Evolutionary conservation across 2,888 invertebrate genomes (phyloP), one percentile per base, ranked within the genome.

Genomic region (Neocrepidodera transversa): DNA sequence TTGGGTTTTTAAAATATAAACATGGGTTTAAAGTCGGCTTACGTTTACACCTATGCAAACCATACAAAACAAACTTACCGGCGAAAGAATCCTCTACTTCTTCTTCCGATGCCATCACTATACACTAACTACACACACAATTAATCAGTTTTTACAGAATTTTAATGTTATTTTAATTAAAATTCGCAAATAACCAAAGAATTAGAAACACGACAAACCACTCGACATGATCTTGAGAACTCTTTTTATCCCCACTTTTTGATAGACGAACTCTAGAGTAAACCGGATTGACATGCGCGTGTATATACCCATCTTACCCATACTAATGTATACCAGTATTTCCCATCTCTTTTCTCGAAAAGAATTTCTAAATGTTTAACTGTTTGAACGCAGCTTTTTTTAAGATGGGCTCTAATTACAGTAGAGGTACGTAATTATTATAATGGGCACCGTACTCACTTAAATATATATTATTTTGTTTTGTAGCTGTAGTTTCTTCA

Each of bases 51-150:
- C 71, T 70, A 69, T 67, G 66, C 69, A 70, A 68, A 68, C 64
- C 69, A 72, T 71, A 74, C 72, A 74, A 71, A 71, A 70, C 71
- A 74, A 74, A 82, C 88, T 91, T 85, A 92, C 93, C 92, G 85
- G 90, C 91, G 78, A 88, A 90, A 79, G 87, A 89, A 79, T 92
- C 93, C 76, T 92, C 92, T 79, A 92, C 87, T 82, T 92, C 92
- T 78, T 92, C 92, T 76, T 92, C 92, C 67, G 92, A 92, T 81
- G 92, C 92, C 92, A 92, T 92, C 80, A 36, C 64, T 52, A 57
- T 30, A 16, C 49, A 60, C 58, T 64, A 62, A 45, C n/a, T 52
- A 45, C 48, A 42, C 18, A 54, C 51, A 64, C 59, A 17, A 36
- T 16, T 35, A n/a, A 17, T n/a, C 11, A 23, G 26, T 32, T 35